Base-by-base conservation (phyloP, 2,888 invertebrate genomes). In the Odontothrips loti region DNA sequence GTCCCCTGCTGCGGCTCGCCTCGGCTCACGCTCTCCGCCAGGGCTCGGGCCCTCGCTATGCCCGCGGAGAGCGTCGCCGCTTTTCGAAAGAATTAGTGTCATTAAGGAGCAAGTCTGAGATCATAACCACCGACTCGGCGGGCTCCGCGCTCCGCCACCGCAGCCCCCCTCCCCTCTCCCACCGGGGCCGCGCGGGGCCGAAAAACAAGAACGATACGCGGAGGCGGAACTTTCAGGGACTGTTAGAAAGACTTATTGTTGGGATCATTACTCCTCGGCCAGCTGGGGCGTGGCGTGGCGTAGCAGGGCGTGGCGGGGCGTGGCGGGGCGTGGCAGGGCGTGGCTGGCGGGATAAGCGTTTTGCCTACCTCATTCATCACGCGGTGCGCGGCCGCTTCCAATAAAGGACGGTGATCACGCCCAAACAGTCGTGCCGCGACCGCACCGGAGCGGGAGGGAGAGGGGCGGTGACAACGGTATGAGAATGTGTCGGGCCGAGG, bases 1-100 rank as follows among this genome's bases (percentile, higher is more conserved):
- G 68, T 23, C 68, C 68, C 68, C 68, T 68, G 68, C 68, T 68
- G 68, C 68, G 68, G 68, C 23, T n/a, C 23, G 68, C 23, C 68
- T 68, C 68, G 68, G 68, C 63, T 51, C 51, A 4, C 6, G 34
- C 34, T 43, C 34, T n/a, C n/a, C n/a, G n/a, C n/a, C n/a, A n/a
- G n/a, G 51, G 51, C 58, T 58, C 58, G 11, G 58, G 20, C 15
- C 58, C 17, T 6, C 58, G 34, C 34, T 6, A 6, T 43, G 34
- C 34, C 34, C 34, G 34, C 34, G 34, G 34, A 43, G 34, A 43
- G 68, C 68, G 68, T 68, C 23, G 27, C 68, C 68, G 68, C 68
- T 68, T 68, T 68, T 68, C 68, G 68, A 68, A 68, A 68, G 68
- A 68, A 68, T 68, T 68, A 68, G 68, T 68, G 68, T 68, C 68